Evolutionary conservation across 2,113 vertebrate species (phyloP), one percentile per base, ranked within the genome.

Genomic region (Bubalus kerabau): DNA sequence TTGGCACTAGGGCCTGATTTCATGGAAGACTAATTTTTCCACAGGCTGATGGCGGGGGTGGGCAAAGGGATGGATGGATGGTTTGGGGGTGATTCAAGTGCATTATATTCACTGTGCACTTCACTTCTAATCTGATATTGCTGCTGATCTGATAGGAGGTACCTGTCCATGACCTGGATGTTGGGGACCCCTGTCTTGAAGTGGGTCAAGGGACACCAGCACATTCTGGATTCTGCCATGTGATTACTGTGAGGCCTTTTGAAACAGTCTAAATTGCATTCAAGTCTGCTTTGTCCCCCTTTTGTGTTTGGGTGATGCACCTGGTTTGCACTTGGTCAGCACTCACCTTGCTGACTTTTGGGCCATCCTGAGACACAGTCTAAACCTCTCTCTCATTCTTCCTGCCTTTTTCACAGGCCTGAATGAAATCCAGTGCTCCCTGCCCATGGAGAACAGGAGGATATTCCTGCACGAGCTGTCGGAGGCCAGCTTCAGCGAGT

Each of bases 401-500:
- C 81, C 78, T 82, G 23, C 83, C 74, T 80, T 59, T 76, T 30
- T 10, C 76, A 62, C 98, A 99, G 99, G 99, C 90, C 99, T 99
- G 23, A 99, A 99, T 6, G 99, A 99, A 92, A 99, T 99, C 99
- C 99, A 99, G 98, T 99, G 99, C 87, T 99, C 99, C 8, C 99
- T 99, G 98, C 99, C 99, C 11, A 95, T 99, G 98, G 99, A 99
- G 83, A 99, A 99, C 50, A 99, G 99, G 14, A 99, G 99, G 30
- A 99, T 99, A 76, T 99, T 99, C 84, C 99, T 99, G 98, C 99
- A 98, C 0, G 99, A 99, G 98, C 99, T 99, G 90, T 99, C 99
- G 0, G 99, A 99, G 98, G 99, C 99, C 99, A 99, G 99, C 98
- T 99, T 99, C 97, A 99, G 99, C 11, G 99, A 99, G 98, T 99